Conservation (phyloP, 2,113 vertebrate species). For the Nestor notabilis region DNA sequence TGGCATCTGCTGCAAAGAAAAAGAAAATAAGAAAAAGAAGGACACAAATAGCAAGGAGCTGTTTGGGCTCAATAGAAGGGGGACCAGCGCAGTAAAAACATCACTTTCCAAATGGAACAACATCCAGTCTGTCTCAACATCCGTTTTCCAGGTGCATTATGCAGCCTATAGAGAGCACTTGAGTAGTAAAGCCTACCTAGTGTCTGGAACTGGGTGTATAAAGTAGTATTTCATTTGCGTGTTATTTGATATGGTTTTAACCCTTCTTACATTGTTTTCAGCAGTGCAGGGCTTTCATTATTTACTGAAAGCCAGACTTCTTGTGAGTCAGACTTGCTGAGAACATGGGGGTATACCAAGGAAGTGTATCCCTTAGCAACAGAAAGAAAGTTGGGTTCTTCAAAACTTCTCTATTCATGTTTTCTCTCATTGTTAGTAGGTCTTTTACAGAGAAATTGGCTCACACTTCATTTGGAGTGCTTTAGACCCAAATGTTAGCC, state of each 20-base stretch:
- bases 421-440: neutral
- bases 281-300: neutral
- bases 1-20: neutral
- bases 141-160: neutral
- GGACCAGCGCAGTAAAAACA: neutral
- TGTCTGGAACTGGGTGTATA: neutral
- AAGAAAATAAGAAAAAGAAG: neutral
- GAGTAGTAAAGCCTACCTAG: neutral
- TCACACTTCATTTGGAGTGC: conserved; percentile 8
- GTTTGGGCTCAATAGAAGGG: neutral
- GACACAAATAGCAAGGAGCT: neutral
- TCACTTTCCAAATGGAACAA: neutral
- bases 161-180: neutral
- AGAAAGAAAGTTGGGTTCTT: conserved; percentile 11
- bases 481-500: conserved; percentile 30
- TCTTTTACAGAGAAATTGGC: conserved; percentile 18
- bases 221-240: neutral
- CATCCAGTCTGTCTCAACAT: neutral
- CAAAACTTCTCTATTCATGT: neutral
- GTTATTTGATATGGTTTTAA: conserved; percentile 37
- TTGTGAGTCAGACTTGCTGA: neutral
- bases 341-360: neutral
- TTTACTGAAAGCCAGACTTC: conserved; percentile 5
- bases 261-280: conserved; percentile 22
- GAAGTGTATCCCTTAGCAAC: conserved; percentile 28